These are phyloP conservation scores for Eubucco bourcierii DNA, from an alignment of 2,113 vertebrate genomes.

Conservation along the genomic window DNA sequence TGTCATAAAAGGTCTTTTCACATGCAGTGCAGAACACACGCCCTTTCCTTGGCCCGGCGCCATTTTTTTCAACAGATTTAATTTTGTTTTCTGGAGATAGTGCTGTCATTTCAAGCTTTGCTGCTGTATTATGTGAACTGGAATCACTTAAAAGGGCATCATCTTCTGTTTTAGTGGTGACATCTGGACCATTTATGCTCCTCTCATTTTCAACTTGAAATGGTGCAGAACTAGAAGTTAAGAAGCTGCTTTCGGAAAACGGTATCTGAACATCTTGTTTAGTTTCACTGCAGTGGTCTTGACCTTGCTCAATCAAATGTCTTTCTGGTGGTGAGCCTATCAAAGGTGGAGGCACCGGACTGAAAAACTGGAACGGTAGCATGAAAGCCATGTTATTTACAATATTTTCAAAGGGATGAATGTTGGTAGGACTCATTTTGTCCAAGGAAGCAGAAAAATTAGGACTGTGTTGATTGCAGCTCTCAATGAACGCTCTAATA, in stretches of 20 bases:
- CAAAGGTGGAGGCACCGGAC: constrained; percentile 86
- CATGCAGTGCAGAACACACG: constrained; percentile 95
- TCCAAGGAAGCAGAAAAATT: constrained; percentile 79
- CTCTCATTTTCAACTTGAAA: constrained; percentile 81
- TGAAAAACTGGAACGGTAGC: constrained; percentile 93
- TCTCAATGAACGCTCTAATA: constrained; percentile 95
- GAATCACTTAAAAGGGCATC: constrained; percentile 84
- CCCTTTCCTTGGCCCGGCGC: constrained; percentile 85
- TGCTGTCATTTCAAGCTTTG: constrained; percentile 84
- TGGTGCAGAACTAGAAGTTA: constrained; percentile 73
- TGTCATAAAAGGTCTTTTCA: constrained; percentile 98
- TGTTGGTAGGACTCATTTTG: constrained; percentile 76
- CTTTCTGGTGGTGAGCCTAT: constrained; percentile 84
- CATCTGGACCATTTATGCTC: constrained; percentile 69
- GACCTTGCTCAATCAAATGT: constrained; percentile 76
- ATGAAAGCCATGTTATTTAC: constrained; percentile 95
- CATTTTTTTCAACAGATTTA: constrained; percentile 79
- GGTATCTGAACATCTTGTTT: constrained; percentile 70
- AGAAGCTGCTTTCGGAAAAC: constrained; percentile 76
- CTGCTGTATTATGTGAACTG: constrained; percentile 79
- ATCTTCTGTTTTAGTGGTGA: constrained; percentile 83
- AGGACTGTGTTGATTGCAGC: constrained; percentile 80
- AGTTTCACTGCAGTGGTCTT: constrained; percentile 74
- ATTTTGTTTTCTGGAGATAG: constrained; percentile 85
- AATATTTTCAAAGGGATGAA: constrained; percentile 94